These are phyloP conservation scores for Panthera tigris DNA, from an alignment of 2,113 vertebrate genomes.

Conservation along the genomic window DNA sequence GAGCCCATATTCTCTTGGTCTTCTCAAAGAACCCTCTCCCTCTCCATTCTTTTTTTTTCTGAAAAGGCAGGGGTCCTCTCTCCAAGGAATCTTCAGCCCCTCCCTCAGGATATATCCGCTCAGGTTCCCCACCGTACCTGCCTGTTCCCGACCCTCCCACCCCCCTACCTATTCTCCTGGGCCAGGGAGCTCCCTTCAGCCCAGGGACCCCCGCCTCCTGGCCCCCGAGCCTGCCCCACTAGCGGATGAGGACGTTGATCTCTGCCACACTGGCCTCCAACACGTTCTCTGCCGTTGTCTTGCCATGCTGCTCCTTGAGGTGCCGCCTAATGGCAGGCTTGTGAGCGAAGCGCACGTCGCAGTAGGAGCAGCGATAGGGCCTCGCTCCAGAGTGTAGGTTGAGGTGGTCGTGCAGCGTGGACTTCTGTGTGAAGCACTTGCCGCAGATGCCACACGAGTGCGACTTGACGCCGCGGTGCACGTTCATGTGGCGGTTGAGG, in stretches of 20 bases:
- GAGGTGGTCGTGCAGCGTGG: constrained; percentile 95
- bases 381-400: constrained; percentile 95
- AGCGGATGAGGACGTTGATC: constrained; percentile 82
- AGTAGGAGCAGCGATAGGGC: constrained; percentile 94
- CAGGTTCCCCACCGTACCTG: background rate
- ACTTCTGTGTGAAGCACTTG: constrained; percentile 96
- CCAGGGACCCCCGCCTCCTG: background rate
- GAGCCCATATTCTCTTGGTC: background rate
- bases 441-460: constrained; percentile 94
- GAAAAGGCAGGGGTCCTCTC: constrained; percentile 32
- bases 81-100: background rate
- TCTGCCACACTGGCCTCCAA: constrained; percentile 85
- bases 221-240: background rate
- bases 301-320: constrained; percentile 96
- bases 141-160: background rate
- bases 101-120: background rate
- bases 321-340: constrained; percentile 94
- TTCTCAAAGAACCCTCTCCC: constrained; percentile 18
- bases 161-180: background rate
- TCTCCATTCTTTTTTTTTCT: background rate
- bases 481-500: constrained; percentile 94
- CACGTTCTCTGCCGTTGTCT: constrained; percentile 93
- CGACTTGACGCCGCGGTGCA: constrained; percentile 91
- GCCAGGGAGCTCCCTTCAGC: background rate
- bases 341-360: constrained; percentile 95